A percentile compares a stretch with the other conserved stretches of the same genome.
Conservation (phyloP, 2,113 vertebrate genomes). For the Pangasianodon hypophthalmus region DNA sequence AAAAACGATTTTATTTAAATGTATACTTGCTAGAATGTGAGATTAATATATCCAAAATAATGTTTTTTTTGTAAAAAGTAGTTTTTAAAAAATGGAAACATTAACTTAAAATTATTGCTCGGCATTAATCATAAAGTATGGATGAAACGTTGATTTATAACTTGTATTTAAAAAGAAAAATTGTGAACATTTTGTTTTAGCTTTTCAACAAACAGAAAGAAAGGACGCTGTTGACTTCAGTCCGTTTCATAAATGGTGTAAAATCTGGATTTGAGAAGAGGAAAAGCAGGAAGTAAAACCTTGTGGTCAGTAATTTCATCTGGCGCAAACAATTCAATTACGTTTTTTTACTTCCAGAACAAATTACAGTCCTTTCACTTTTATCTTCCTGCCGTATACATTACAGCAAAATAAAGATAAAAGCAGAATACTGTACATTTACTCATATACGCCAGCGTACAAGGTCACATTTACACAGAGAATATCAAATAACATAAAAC, state of each 20-base stretch:
- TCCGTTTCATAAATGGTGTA: neutral
- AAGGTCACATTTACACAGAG: neutral
- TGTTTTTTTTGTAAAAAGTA: too few relatives aligned
- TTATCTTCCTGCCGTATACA: neutral
- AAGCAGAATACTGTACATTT: neutral
- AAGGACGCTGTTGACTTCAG: neutral
- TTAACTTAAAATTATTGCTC: neutral
- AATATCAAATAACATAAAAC: too few relatives aligned
- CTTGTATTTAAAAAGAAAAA: neutral
- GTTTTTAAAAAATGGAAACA: too few relatives aligned
- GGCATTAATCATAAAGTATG: neutral
- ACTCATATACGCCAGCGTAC: neutral
- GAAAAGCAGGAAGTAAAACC: neutral
- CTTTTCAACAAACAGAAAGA: neutral
- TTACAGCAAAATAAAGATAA: neutral
- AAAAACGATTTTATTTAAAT: neutral
- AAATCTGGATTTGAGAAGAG: constrained; percentile 26
- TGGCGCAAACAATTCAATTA: neutral
- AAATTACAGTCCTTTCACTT: neutral
- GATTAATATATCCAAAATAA: too few relatives aligned
- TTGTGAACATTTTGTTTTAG: neutral
- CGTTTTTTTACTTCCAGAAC: neutral
- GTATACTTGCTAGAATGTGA: too few relatives aligned
- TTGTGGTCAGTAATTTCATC: neutral
- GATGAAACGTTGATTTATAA: neutral